A percentile compares a stretch with the other conserved stretches of the same genome.
Conservation (phyloP, 2,888 invertebrate genomes). For the Mystacides longicornis region DNA sequence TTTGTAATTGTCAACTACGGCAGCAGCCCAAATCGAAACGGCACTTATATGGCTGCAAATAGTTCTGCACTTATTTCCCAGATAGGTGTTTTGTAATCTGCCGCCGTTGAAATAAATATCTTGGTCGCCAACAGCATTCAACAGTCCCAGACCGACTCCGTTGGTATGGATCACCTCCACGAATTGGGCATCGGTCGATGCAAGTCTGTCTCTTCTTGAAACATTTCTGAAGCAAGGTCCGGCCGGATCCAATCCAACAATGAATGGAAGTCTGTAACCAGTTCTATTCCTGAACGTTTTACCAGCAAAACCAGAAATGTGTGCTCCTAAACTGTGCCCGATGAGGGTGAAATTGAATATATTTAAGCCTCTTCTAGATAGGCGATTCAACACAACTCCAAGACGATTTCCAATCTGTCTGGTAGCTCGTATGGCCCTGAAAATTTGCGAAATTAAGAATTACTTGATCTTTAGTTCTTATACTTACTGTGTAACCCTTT, state of each 20-base stretch:
- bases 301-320: constrained; percentile 19
- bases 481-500: no score
- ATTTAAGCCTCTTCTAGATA: constrained; percentile 10
- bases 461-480: no score
- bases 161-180: constrained; percentile 21
- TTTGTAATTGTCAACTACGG: constrained; percentile 7
- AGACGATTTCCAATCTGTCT: constrained; percentile 16
- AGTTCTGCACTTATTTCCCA: constrained; percentile 5
- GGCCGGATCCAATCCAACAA: constrained; percentile 19
- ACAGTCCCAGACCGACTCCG: constrained; percentile 12
- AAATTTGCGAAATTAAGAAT: no score
- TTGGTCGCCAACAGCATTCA: constrained; percentile 14
- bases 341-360: constrained; percentile 15
- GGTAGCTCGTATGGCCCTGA: constrained; percentile 10
- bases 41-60: constrained; percentile 19
- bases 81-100: constrained; percentile 8
- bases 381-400: constrained; percentile 12
- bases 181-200: constrained; percentile 12
- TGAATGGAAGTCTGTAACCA: constrained; percentile 18
- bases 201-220: not conserved
- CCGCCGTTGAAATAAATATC: constrained; percentile 23
- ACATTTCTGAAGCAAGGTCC: constrained; percentile 19
- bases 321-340: constrained; percentile 22
- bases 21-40: constrained; percentile 15
- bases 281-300: constrained; percentile 12